Evolutionary conservation across 2,113 vertebrate genomes (phyloP).

Genomic region (Chelonoidis abingdonii): DNA sequence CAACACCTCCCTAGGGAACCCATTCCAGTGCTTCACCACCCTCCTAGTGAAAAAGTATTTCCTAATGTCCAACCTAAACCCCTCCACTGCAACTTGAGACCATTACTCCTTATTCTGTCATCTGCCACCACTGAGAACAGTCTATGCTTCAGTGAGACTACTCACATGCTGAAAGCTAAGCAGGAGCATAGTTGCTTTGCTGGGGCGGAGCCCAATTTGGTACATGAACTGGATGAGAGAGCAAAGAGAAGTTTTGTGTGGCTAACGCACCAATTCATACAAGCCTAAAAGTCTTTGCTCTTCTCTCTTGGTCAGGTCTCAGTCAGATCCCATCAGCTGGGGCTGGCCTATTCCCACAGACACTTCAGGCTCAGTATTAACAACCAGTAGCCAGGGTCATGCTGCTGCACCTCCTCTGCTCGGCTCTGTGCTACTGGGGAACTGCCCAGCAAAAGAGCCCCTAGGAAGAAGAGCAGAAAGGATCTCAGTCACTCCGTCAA

Average conservation of each 20-base stretch:
- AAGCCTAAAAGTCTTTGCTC: neutral
- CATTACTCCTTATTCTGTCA: too few species aligned
- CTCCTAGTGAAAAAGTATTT: too few species aligned
- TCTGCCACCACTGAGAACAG: too few species aligned
- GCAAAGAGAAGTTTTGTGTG: neutral
- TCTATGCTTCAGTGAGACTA: neutral
- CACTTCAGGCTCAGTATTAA: neutral
- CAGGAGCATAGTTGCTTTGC: neutral
- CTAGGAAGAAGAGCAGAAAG: neutral
- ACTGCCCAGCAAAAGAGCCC: neutral
- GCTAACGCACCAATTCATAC: neutral
- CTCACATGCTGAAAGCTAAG: too few species aligned
- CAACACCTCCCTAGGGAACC: too few species aligned
- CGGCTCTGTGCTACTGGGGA: neutral
- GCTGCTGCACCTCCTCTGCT: neutral
- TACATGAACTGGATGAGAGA: neutral
- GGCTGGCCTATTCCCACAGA: neutral
- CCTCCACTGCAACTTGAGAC: too few species aligned
- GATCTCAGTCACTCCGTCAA: neutral
- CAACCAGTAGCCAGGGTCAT: neutral
- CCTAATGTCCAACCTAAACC: too few species aligned
- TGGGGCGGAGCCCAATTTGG: neutral
- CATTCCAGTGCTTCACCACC: too few species aligned
- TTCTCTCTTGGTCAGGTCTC: neutral
- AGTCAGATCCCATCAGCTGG: too few species aligned